phyloP scores from a whole-genome alignment of 2,797 vertebrate species.

The Jordanella pulchra region DNA sequence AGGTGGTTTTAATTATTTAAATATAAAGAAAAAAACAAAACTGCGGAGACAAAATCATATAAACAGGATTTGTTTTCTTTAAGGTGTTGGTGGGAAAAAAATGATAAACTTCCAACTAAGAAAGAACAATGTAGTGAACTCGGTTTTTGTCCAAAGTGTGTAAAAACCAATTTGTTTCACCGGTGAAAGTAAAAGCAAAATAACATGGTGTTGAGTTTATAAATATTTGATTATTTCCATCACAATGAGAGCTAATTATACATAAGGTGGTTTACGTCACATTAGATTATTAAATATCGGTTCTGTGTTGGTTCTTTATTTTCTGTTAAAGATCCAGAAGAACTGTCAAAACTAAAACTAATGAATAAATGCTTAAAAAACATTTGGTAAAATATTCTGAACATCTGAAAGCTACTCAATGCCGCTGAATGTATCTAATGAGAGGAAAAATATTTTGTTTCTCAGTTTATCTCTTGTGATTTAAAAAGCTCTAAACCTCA shows the following conservation, averaged over 20 bases:
- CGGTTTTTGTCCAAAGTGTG: too few relatives aligned
- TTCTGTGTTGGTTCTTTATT: neutral
- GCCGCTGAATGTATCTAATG: too few relatives aligned
- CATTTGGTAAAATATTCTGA: neutral
- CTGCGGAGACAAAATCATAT: too few relatives aligned
- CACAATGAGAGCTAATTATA: neutral
- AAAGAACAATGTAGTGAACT: too few relatives aligned
- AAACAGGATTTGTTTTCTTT: too few relatives aligned
- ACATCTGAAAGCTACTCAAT: neutral
- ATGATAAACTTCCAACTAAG: too few relatives aligned
- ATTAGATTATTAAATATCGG: neutral
- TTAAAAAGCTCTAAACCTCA: neutral
- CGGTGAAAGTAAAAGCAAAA: neutral
- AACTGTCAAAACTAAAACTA: neutral
- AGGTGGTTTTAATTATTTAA: too few relatives aligned
- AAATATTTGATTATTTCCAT: neutral
- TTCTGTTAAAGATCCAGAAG: neutral
- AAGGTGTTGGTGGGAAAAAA: too few relatives aligned
- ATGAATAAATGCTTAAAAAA: neutral
- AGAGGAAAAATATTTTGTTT: neutral
- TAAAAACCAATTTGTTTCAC: too few relatives aligned
- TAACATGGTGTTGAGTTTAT: neutral
- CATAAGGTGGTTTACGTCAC: neutral
- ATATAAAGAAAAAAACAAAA: too few relatives aligned
- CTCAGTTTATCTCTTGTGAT: neutral